Percentiles rank a stretch among this genome's conserved stretches.
Evolutionary conservation across 2,113 vertebrate species (phyloP).

Genomic region (Pteruthius melanotis): DNA sequence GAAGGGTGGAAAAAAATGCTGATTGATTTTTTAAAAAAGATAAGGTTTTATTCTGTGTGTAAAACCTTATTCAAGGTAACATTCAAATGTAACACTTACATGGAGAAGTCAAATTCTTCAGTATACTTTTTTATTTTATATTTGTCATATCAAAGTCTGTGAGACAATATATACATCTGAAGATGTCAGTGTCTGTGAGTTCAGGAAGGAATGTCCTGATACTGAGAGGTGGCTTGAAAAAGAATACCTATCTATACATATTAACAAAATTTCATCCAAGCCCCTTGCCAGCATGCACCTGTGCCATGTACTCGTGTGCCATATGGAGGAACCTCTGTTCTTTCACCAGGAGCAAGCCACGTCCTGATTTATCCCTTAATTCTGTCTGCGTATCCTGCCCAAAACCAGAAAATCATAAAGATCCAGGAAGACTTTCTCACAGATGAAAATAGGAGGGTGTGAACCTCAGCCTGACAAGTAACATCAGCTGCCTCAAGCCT

Average conservation of each 20-base stretch:
- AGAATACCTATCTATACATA: neutral
- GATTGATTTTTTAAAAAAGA: neutral
- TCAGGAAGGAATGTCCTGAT: neutral
- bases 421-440: neutral
- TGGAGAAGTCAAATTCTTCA: neutral
- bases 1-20: neutral
- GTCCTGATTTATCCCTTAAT: neutral
- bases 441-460: neutral
- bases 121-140: neutral
- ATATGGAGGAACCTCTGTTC: neutral
- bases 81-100: neutral
- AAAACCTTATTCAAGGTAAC: neutral
- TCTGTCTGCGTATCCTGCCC: neutral
- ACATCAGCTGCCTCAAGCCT: neutral
- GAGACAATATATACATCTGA: neutral
- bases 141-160: neutral
- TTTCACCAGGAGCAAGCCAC: neutral
- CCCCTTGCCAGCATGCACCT: neutral
- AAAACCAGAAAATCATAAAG: neutral
- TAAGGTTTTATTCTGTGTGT: neutral
- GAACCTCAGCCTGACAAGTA: neutral
- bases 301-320: neutral
- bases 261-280: neutral
- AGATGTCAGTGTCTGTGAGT: neutral
- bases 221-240: neutral